A percentile compares a stretch with the other conserved stretches of the same genome.
Evolutionary conservation across 2,888 invertebrate genomes (phyloP).

Genomic region (Drosophila putrida): DNA sequence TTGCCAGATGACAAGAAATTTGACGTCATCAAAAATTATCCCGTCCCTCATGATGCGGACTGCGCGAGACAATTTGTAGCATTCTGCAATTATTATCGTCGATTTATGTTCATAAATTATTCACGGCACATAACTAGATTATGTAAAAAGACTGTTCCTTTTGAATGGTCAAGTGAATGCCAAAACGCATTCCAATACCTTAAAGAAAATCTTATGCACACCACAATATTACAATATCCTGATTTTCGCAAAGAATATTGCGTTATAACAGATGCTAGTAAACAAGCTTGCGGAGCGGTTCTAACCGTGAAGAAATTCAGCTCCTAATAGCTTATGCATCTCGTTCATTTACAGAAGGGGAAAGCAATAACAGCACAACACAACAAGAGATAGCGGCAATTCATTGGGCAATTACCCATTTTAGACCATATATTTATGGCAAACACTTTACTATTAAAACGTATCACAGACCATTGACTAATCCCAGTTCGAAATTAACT

Average conservation of each 20-base stretch:
- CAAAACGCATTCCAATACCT: conserved; percentile 7
- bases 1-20: conserved; percentile 1
- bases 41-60: conserved; percentile 7
- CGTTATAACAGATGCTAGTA: conserved; percentile 20
- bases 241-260: conserved; percentile 24
- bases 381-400: conserved; percentile 10
- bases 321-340: conserved; percentile 20
- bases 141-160: conserved; percentile 14
- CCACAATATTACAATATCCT: conserved; percentile 6
- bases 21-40: too few species aligned
- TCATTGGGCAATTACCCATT: conserved; percentile 21
- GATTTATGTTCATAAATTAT: conserved; percentile 11
- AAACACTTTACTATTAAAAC: conserved; percentile 19
- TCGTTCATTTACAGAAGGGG: conserved; percentile 2
- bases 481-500: conserved; percentile 23
- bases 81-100: conserved; percentile 9
- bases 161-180: conserved; percentile 13
- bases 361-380: too few species aligned
- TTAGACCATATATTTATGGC: conserved; percentile 24
- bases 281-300: conserved; percentile 15
- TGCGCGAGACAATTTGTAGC: conserved; percentile 11
- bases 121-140: conserved; percentile 15
- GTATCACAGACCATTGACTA: conserved; percentile 15
- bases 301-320: conserved; percentile 19
- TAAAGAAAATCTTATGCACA: neutral